Evolutionary conservation across 2,888 invertebrate genomes (phyloP).

Genomic region (Theretra japonica): DNA sequence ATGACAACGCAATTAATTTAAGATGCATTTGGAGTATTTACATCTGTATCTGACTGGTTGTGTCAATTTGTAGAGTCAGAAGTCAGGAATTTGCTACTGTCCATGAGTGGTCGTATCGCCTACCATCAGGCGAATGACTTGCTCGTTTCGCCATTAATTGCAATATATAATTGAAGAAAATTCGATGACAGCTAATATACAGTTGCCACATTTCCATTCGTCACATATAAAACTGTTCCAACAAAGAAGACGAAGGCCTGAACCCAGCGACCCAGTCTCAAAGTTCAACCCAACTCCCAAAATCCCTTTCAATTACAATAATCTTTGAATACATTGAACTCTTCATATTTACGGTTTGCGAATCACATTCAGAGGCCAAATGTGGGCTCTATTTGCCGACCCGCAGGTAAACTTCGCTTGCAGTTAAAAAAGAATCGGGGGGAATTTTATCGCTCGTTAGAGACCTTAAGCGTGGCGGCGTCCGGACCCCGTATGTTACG

Average conservation of each 20-base stretch:
- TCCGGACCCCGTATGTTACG: constrained; percentile 44
- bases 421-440: constrained; percentile 78
- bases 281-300: background rate
- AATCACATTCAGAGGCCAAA: constrained; percentile 76
- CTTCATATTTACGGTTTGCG: constrained; percentile 70
- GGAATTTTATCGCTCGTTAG: constrained; percentile 81
- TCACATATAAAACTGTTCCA: too few species aligned
- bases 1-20: background rate
- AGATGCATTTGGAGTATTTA: background rate
- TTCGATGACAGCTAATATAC: too few species aligned
- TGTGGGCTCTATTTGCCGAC: constrained; percentile 79
- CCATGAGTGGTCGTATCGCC: too few species aligned
- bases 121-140: too few species aligned
- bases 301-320: constrained; percentile 45
- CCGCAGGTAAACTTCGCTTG: constrained; percentile 79
- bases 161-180: too few species aligned
- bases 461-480: constrained; percentile 68
- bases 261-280: too few species aligned
- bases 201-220: too few species aligned
- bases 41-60: background rate
- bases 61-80: too few species aligned
- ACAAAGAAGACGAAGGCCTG: too few species aligned
- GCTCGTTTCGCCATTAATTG: too few species aligned
- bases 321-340: constrained; percentile 56
- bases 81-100: too few species aligned